Conservation (phyloP, 2,113 vertebrate genomes). For the Corythoichthys intestinalis region DNA sequence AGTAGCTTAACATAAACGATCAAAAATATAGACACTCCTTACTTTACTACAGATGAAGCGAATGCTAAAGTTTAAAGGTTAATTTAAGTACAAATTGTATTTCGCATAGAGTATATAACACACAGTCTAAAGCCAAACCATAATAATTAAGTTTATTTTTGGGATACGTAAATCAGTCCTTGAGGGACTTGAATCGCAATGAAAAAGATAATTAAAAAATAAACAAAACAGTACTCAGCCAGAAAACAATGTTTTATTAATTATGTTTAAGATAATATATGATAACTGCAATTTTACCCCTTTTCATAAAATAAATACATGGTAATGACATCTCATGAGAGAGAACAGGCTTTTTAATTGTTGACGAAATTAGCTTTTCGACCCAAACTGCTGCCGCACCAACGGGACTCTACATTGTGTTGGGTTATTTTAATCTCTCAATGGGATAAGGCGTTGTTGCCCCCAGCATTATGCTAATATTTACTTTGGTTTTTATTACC, state of each 20-base stretch:
- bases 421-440: constrained; percentile 67
- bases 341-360: constrained; percentile 60
- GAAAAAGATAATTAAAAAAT: constrained; percentile 21
- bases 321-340: constrained; percentile 53
- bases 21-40: constrained; percentile 2
- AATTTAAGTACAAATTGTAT: constrained; percentile 1
- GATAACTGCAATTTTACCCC: constrained; percentile 62
- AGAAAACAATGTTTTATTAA: constrained; percentile 74
- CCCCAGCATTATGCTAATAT: constrained; percentile 71
- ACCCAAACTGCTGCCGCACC: constrained; percentile 50
- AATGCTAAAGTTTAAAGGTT: background rate
- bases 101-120: background rate
- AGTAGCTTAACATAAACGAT: background rate
- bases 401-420: constrained; percentile 58
- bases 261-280: constrained; percentile 67
- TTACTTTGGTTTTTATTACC: constrained; percentile 67
- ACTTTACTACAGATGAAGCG: background rate
- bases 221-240: constrained; percentile 33
- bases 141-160: constrained; percentile 36
- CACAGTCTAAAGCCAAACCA: background rate
- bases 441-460: constrained; percentile 57
- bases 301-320: constrained; percentile 65
- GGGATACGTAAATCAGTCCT: constrained; percentile 52
- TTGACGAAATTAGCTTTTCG: constrained; percentile 68
- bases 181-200: constrained; percentile 48